These are phyloP conservation scores for Lithobius niger DNA, from an alignment of 1,140 invertebrate genomes.

Conservation along the genomic window DNA sequence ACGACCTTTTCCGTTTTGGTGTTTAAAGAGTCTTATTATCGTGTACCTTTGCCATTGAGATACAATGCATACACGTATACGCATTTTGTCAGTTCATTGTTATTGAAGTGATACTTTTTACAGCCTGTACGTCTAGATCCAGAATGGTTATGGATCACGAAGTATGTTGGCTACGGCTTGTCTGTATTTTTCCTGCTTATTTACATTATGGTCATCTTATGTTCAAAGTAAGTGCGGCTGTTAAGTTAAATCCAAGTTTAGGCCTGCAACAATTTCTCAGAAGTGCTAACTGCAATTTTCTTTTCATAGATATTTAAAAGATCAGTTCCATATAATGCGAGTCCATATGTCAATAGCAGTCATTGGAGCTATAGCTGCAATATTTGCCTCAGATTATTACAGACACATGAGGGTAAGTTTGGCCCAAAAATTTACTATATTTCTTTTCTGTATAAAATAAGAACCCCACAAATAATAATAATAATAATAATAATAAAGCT, in stretches of 20 bases:
- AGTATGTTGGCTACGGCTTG: conserved; percentile 17
- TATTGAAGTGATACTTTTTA: no score
- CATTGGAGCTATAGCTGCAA: conserved; percentile 17
- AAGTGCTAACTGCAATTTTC: neutral
- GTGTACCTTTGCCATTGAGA: no score
- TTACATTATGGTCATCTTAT: conserved; percentile 16
- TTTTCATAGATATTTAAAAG: conserved; percentile 20
- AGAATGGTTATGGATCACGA: conserved; percentile 17
- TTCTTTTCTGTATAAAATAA: conserved; percentile 11
- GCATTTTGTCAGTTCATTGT: no score
- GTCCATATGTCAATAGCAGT: conserved; percentile 21
- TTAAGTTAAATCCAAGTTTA: neutral
- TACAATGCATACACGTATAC: no score
- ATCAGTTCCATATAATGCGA: conserved; percentile 26
- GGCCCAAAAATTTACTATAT: neutral
- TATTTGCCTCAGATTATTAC: conserved; percentile 22
- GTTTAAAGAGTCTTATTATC: no score
- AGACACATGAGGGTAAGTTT: conserved; percentile 5
- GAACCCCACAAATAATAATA: conserved; percentile 17
- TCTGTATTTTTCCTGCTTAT: conserved; percentile 18
- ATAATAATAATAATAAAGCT: no score
- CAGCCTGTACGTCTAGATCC: no score
- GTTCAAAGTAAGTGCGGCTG: conserved; percentile 5
- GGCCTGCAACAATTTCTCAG: neutral
- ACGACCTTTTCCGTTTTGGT: no score